Percentiles rank a stretch among this genome's conserved stretches.
Evolutionary conservation across 1,140 invertebrate species (phyloP).

Genomic region (Orussus abietinus): DNA sequence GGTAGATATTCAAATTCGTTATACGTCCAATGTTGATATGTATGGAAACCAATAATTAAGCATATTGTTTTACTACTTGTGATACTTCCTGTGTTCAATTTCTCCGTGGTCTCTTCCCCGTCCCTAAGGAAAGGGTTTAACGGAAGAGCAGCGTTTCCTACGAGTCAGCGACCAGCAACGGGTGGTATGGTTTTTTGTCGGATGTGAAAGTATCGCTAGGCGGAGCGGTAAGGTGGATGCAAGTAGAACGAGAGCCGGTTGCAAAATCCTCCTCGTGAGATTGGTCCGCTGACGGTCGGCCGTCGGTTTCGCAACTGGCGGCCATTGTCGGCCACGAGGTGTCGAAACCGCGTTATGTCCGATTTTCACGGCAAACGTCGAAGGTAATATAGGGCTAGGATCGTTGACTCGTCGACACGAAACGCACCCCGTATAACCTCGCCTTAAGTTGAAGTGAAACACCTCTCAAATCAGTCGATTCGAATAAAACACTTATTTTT

Average conservation of each 20-base stretch:
- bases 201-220: conserved; percentile 34
- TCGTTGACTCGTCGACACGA: conserved; percentile 14
- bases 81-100: too few relatives aligned
- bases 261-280: conserved; percentile 39
- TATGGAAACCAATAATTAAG: too few relatives aligned
- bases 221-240: conserved; percentile 29
- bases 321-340: conserved; percentile 39
- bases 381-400: conserved; percentile 13
- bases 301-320: conserved; percentile 38
- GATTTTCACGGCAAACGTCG: conserved; percentile 32
- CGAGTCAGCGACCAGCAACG: conserved; percentile 13
- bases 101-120: conserved; percentile 15
- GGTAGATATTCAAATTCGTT: too few relatives aligned
- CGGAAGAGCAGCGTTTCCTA: conserved; percentile 6
- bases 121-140: conserved; percentile 10
- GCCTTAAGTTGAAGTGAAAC: conserved; percentile 14
- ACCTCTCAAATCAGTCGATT: conserved; percentile 13
- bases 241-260: conserved; percentile 39
- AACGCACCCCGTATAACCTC: conserved; percentile 15
- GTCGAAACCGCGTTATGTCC: conserved; percentile 39
- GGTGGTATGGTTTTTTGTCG: conserved; percentile 19
- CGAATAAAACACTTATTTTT: not conserved
- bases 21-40: too few relatives aligned
- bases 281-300: conserved; percentile 23
- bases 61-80: too few relatives aligned